phyloP scores from a whole-genome alignment of 1,140 invertebrate species.

The Cyclargus thomasi region DNA sequence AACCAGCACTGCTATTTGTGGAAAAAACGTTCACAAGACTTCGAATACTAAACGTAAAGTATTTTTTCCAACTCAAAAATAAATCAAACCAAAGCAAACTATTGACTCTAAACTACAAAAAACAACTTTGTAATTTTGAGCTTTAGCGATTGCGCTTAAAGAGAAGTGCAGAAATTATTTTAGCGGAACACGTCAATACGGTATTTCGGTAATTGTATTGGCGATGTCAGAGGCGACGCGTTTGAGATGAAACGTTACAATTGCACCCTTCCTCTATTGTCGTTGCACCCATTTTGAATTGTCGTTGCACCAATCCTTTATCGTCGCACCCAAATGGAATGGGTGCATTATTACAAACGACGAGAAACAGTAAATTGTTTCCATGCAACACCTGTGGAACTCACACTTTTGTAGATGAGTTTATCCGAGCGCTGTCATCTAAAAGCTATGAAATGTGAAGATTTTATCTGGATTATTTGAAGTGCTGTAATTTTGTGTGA shows the following conservation, averaged over 20 bases:
- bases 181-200: neutral
- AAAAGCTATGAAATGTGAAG: neutral
- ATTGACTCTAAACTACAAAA: too few species aligned
- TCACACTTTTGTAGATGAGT: conserved; percentile 18
- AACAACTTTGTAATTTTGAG: neutral
- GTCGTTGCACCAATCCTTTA: neutral
- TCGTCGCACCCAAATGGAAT: conserved; percentile 42
- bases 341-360: conserved; percentile 44
- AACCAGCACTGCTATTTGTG: too few species aligned
- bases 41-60: too few species aligned
- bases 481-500: neutral
- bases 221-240: conserved; percentile 21
- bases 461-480: neutral
- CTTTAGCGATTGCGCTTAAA: neutral
- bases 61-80: too few species aligned
- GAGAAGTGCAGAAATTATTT: neutral
- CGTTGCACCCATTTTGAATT: conserved; percentile 27
- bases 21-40: too few species aligned
- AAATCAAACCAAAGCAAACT: too few species aligned
- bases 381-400: conserved; percentile 44
- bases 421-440: neutral
- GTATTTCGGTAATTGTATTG: neutral
- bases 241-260: conserved; percentile 38
- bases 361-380: conserved; percentile 53
- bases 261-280: conserved; percentile 27